These are phyloP conservation scores for Agonopterix alstromeriana DNA, from an alignment of 2,888 invertebrate genomes.

Conservation along the genomic window DNA sequence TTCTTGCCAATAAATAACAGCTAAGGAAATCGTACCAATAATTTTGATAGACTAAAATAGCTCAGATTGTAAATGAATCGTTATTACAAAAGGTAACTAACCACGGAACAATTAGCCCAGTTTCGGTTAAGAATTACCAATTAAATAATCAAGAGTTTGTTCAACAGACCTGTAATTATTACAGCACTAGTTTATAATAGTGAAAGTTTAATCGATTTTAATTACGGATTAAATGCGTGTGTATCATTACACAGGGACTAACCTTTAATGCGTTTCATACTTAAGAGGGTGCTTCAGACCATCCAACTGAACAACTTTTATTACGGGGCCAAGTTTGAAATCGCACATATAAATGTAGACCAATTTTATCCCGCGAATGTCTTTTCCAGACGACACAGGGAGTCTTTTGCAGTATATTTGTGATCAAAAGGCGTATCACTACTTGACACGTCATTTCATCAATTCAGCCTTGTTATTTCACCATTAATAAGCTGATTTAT, in stretches of 20 bases:
- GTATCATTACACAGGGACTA: background rate
- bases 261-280: too few relatives aligned
- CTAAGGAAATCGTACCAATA: background rate
- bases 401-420: too few relatives aligned
- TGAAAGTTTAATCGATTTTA: constrained; percentile 1
- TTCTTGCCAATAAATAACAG: background rate
- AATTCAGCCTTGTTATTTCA: too few relatives aligned
- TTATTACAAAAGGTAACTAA: constrained; percentile 1
- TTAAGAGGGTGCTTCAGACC: too few relatives aligned
- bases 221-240: background rate
- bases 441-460: too few relatives aligned
- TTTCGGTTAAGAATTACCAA: constrained; percentile 9
- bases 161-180: constrained; percentile 11
- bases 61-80: background rate
- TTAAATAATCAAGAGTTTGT: constrained; percentile 7
- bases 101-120: constrained; percentile 13
- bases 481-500: too few relatives aligned
- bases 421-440: too few relatives aligned
- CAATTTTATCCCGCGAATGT: too few relatives aligned
- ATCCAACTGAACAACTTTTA: too few relatives aligned
- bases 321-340: too few relatives aligned
- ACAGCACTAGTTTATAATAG: constrained; percentile 1
- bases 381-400: too few relatives aligned
- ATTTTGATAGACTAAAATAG: background rate
- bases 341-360: too few relatives aligned